Conservation (phyloP, 53 echinoderm and acorn worm species). For the Patiria pectinifera region DNA sequence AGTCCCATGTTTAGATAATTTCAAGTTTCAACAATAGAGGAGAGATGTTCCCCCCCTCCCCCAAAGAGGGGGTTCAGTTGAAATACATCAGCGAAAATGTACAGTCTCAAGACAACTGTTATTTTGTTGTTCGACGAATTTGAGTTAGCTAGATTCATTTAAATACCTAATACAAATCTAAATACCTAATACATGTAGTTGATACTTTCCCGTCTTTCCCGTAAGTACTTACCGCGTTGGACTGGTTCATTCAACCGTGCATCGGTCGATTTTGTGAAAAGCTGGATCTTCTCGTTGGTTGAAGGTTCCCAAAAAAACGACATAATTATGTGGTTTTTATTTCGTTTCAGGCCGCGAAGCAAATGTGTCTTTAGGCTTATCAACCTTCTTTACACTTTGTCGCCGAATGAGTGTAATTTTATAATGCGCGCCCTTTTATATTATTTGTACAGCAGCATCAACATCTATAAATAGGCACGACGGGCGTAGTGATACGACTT, state of each 20-base stretch:
- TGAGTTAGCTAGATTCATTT: no score
- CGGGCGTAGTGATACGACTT: no score
- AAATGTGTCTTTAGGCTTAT: background rate
- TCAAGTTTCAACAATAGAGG: background rate
- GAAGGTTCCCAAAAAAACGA: background rate
- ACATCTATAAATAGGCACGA: no score
- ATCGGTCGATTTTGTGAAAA: background rate
- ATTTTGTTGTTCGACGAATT: no score
- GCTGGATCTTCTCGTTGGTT: background rate
- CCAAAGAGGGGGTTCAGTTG: no score
- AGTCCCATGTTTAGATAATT: background rate
- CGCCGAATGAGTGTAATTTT: background rate
- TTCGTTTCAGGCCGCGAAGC: background rate
- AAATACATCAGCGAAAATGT: no score
- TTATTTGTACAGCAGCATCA: background rate
- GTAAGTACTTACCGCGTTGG: background rate
- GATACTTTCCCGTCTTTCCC: no score
- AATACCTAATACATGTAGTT: no score
- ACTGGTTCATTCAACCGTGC: background rate
- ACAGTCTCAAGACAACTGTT: no score
- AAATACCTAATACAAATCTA: no score
- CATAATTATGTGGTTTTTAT: background rate
- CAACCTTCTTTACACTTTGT: background rate
- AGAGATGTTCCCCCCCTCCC: no score
- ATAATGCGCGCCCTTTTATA: background rate